Evolutionary conservation across 2,888 invertebrate genomes (phyloP).

Genomic region (Mythimna impura): DNA sequence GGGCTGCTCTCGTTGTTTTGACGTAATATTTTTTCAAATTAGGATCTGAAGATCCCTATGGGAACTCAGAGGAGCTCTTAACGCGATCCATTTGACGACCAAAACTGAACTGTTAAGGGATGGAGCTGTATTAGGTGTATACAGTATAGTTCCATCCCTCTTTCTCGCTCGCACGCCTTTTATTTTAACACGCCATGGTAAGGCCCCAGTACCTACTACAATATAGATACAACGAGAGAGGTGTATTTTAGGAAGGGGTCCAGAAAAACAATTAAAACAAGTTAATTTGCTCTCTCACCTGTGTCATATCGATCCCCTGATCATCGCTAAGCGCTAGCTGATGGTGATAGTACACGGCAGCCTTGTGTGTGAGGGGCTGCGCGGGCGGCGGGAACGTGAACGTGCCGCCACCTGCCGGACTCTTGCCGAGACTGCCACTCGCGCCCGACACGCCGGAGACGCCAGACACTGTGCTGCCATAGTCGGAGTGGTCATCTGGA

Average conservation of each 20-base stretch:
- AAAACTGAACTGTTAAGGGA: no score
- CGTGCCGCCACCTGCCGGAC: slow-evolving; percentile 91
- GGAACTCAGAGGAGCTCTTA: no score
- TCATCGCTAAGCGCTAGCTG: slow-evolving; percentile 96
- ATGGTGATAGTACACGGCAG: slow-evolving; percentile 95
- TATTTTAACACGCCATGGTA: no score
- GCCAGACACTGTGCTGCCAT: slow-evolving; percentile 92
- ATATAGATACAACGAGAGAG: no score
- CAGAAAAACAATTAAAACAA: background rate
- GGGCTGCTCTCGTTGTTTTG: no score
- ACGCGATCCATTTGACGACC: no score
- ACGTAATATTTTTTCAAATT: no score
- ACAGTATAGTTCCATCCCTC: no score
- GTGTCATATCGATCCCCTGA: slow-evolving; percentile 96
- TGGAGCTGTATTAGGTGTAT: no score
- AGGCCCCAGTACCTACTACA: no score
- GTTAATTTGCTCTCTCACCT: slow-evolving; percentile 85
- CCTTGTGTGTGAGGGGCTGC: slow-evolving; percentile 93
- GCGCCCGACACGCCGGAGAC: slow-evolving; percentile 90
- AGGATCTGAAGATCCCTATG: no score
- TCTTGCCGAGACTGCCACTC: slow-evolving; percentile 91
- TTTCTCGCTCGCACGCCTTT: no score
- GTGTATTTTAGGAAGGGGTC: background rate
- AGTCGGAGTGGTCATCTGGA: slow-evolving; percentile 93
- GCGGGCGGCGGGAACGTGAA: slow-evolving; percentile 94